Percentiles rank a stretch among this genome's conserved stretches.
Evolutionary conservation across 2,888 invertebrate genomes (phyloP).

Genomic region (Eupsilia transversa): DNA sequence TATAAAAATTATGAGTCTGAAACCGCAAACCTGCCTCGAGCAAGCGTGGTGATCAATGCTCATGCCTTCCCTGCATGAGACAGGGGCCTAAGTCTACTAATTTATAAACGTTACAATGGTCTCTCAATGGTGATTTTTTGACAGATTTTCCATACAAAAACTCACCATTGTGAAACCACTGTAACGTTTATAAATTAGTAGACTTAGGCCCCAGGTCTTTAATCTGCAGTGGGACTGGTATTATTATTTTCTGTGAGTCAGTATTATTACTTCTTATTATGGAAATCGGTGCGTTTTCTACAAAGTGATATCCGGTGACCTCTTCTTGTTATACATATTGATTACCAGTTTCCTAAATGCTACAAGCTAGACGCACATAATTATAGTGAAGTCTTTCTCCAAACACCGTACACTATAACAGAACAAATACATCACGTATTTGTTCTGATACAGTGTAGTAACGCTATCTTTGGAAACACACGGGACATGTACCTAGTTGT

Average conservation of each 20-base stretch:
- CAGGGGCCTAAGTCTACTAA: no score
- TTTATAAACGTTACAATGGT: no score
- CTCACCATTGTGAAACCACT: no score
- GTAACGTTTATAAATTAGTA: no score
- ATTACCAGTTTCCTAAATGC: not conserved
- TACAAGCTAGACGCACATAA: constrained; percentile 25
- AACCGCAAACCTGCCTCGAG: not conserved
- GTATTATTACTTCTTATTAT: not conserved
- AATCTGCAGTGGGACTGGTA: not conserved
- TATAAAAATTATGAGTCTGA: no score
- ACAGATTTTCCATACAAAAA: no score
- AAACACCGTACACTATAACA: constrained; percentile 21
- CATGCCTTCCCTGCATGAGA: no score
- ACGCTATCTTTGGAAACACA: constrained; percentile 41
- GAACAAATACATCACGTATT: no score
- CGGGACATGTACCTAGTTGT: not conserved
- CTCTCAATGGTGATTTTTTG: no score
- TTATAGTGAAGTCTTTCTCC: constrained; percentile 33
- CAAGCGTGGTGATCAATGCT: not conserved
- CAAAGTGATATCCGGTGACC: not conserved
- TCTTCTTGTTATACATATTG: not conserved
- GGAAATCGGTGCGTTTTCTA: not conserved
- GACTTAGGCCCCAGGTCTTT: no score
- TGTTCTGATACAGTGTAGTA: constrained; percentile 36
- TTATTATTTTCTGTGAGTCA: not conserved